Evolutionary conservation across 2,113 vertebrate genomes (phyloP).

Genomic region (Zeus faber): DNA sequence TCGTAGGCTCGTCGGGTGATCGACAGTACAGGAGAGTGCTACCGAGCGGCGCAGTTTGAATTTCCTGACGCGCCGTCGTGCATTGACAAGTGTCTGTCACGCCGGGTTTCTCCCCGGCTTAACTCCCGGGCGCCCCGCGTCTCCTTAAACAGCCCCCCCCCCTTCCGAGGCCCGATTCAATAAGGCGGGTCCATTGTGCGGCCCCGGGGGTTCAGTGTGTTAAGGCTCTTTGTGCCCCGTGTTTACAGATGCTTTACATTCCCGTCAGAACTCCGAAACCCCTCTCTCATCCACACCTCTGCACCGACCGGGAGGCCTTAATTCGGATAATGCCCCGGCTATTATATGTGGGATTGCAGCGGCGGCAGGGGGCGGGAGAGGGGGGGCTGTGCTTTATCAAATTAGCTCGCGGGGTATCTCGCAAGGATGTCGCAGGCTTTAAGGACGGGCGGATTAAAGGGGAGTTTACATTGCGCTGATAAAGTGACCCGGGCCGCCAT

Average conservation of each 20-base stretch:
- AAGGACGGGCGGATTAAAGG: constrained; percentile 16
- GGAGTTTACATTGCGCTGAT: too few species aligned
- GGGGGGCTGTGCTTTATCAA: constrained; percentile 31
- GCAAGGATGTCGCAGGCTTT: constrained; percentile 26
- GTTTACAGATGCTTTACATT: constrained; percentile 66
- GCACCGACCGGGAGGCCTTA: constrained; percentile 42
- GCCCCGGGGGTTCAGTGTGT: constrained; percentile 54
- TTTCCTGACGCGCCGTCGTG: constrained; percentile 49
- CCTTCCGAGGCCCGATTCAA: constrained; percentile 57
- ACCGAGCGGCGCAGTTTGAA: constrained; percentile 54
- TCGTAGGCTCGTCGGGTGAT: constrained; percentile 59
- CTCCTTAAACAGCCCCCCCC: constrained; percentile 59
- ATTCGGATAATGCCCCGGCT: too few species aligned
- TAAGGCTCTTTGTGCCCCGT: constrained; percentile 52
- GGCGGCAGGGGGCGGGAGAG: too few species aligned
- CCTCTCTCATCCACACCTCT: constrained; percentile 37
- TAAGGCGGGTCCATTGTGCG: constrained; percentile 57
- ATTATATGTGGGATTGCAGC: constrained; percentile 38
- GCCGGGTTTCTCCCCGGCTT: constrained; percentile 50
- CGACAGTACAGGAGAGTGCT: constrained; percentile 63
- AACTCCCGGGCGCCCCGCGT: constrained; percentile 58
- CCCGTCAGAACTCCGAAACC: constrained; percentile 42
- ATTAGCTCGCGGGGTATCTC: constrained; percentile 31
- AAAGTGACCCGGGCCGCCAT: too few species aligned
- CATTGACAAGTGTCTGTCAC: constrained; percentile 71